phyloP scores from a whole-genome alignment of 2,113 vertebrate genomes.

The Syngnathus typhle region DNA sequence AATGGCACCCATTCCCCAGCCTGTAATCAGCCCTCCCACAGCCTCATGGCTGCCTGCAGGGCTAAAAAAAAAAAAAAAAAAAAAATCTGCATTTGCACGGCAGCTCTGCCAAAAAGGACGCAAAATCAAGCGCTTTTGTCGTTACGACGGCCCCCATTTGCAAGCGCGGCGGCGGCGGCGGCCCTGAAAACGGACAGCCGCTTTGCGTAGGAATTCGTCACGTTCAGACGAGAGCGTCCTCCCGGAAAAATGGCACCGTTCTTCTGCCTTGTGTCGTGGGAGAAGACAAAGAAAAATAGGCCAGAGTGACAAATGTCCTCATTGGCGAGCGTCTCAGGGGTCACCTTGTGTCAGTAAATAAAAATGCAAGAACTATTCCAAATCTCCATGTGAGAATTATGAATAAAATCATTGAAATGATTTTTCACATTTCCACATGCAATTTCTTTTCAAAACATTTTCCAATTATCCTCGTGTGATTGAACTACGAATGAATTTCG shows the following conservation, averaged over 20 bases:
- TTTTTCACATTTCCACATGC: not conserved
- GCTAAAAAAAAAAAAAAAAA: not conserved
- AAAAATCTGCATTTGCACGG: not conserved
- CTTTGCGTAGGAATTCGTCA: slow-evolving; percentile 31
- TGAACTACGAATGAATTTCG: not conserved
- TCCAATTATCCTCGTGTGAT: not conserved
- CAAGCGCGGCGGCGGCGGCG: slow-evolving; percentile 58
- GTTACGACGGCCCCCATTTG: slow-evolving; percentile 57
- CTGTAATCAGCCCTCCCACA: slow-evolving; percentile 54
- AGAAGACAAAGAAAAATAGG: not conserved
- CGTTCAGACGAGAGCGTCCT: not conserved
- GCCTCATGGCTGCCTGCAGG: slow-evolving; percentile 32
- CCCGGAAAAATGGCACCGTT: not conserved
- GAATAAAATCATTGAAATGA: not conserved
- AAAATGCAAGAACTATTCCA: not conserved
- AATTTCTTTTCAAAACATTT: not conserved
- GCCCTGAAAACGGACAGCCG: slow-evolving; percentile 47
- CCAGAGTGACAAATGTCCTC: not conserved
- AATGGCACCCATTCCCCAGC: slow-evolving; percentile 46
- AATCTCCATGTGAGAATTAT: not conserved
- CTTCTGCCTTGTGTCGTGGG: not conserved
- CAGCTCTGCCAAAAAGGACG: too few species aligned
- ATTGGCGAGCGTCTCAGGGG: not conserved
- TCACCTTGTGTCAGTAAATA: not conserved
- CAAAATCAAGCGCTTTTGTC: not conserved